A percentile compares a stretch with the other conserved stretches of the same genome.
These are phyloP conservation scores for Andrena trimmerana DNA, from an alignment of 2,888 invertebrate genomes.

Conservation along the genomic window DNA sequence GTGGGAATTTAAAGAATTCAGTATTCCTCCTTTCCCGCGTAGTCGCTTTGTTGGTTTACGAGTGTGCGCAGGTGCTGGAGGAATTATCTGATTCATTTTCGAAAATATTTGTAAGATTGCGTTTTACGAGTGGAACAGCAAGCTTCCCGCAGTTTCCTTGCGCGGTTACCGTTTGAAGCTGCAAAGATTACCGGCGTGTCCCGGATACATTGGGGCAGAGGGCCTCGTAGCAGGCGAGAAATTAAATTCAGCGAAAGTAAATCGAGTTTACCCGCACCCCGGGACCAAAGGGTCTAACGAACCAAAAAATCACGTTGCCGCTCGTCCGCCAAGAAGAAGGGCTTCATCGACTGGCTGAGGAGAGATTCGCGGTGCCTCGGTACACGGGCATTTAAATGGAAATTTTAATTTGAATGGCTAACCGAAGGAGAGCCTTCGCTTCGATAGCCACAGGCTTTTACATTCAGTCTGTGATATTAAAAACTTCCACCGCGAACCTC, in stretches of 20 bases:
- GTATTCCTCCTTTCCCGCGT: too few relatives aligned
- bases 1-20: too few relatives aligned
- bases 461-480: neutral
- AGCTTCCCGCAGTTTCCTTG: too few relatives aligned
- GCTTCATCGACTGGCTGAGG: conserved; percentile 40
- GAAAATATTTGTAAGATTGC: too few relatives aligned
- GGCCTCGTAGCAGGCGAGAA: conserved; percentile 72
- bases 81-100: too few relatives aligned
- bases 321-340: conserved; percentile 58
- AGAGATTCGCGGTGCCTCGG: neutral
- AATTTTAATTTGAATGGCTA: conserved; percentile 55
- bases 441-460: neutral
- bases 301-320: conserved; percentile 79
- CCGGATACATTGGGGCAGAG: conserved; percentile 32
- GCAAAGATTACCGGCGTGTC: conserved; percentile 21
- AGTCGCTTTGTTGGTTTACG: too few relatives aligned
- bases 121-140: too few relatives aligned
- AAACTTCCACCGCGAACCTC: neutral
- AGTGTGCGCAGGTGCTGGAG: too few relatives aligned
- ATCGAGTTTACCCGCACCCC: conserved; percentile 78
- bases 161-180: neutral
- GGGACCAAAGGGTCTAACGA: conserved; percentile 80
- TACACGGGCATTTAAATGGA: conserved; percentile 35
- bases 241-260: conserved; percentile 83
- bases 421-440: conserved; percentile 35